Evolutionary conservation across 1,140 invertebrate genomes (phyloP).

Genomic region (Drosophila sp.): DNA sequence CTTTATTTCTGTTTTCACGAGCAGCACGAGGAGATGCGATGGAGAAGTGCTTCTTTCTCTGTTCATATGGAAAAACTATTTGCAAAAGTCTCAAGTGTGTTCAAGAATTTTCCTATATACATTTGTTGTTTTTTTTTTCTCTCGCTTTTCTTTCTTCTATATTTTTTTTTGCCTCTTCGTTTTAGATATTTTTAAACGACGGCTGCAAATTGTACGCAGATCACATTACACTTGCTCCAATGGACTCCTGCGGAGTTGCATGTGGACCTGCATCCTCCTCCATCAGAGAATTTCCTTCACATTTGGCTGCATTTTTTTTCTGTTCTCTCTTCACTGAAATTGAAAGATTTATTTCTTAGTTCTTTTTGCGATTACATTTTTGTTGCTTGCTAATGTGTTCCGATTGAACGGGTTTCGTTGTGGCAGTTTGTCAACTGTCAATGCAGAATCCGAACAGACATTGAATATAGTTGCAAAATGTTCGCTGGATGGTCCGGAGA

Average conservation of each 20-base stretch:
- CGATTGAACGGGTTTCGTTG: conserved; percentile 62
- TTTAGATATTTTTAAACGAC: conserved; percentile 61
- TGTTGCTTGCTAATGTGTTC: conserved; percentile 72
- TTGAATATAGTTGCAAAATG: conserved; percentile 42
- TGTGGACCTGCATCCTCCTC: conserved; percentile 50
- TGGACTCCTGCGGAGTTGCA: conserved; percentile 33
- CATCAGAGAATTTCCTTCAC: conserved; percentile 66
- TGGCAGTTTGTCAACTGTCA: conserved; percentile 75
- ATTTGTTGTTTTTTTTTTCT: neutral
- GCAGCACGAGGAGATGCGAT: neutral
- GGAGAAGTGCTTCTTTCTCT: conserved; percentile 37
- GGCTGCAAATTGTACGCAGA: conserved; percentile 78
- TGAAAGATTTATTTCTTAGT: conserved; percentile 82
- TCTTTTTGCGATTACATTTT: conserved; percentile 72
- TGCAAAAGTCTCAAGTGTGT: conserved; percentile 76
- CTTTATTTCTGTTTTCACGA: conserved; percentile 59
- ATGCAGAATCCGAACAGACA: conserved; percentile 49
- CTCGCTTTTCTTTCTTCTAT: neutral
- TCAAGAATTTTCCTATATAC: conserved; percentile 17
- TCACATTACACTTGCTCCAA: conserved; percentile 65
- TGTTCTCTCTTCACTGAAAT: conserved; percentile 55
- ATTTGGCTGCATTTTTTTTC: conserved; percentile 67
- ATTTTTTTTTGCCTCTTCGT: neutral
- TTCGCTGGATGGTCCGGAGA: no score
- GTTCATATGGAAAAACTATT: conserved; percentile 75